Evolutionary conservation across 1,140 invertebrate species (phyloP).

Genomic region (Trichoplusia ni): DNA sequence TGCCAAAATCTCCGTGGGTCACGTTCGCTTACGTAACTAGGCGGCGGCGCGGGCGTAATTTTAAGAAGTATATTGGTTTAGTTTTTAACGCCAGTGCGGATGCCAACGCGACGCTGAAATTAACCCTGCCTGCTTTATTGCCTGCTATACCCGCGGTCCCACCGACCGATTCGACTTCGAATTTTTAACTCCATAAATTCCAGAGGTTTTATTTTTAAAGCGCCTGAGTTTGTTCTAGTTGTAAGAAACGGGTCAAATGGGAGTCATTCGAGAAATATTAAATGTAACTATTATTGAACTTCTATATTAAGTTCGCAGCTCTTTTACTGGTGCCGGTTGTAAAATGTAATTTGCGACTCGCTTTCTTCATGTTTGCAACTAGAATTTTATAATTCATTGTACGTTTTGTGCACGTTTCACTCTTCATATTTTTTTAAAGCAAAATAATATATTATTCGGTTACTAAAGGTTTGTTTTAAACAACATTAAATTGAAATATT

Average conservation of each 20-base stretch:
- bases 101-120: slow-evolving; percentile 57
- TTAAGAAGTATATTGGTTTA: slow-evolving; percentile 74
- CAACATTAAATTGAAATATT: too few relatives aligned
- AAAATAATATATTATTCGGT: too few relatives aligned
- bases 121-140: slow-evolving; percentile 61
- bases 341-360: slow-evolving; percentile 30
- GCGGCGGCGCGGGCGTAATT: slow-evolving; percentile 53
- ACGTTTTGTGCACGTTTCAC: too few relatives aligned
- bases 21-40: slow-evolving; percentile 61
- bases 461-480: too few relatives aligned
- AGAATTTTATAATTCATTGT: slow-evolving; percentile 8
- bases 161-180: background rate
- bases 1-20: slow-evolving; percentile 56
- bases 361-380: slow-evolving; percentile 2
- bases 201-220: slow-evolving; percentile 28
- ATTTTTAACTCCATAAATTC: slow-evolving; percentile 26
- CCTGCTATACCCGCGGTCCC: slow-evolving; percentile 33
- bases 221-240: slow-evolving; percentile 21
- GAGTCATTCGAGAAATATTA: slow-evolving; percentile 20
- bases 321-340: slow-evolving; percentile 22
- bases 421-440: background rate
- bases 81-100: slow-evolving; percentile 58
- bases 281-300: slow-evolving; percentile 29
- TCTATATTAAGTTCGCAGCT: slow-evolving; percentile 26
- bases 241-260: slow-evolving; percentile 20